Conservation (phyloP, 30 jellyfish, hydroid and myxozoan genomes). For the Chrysaora quinquecirrha region DNA sequence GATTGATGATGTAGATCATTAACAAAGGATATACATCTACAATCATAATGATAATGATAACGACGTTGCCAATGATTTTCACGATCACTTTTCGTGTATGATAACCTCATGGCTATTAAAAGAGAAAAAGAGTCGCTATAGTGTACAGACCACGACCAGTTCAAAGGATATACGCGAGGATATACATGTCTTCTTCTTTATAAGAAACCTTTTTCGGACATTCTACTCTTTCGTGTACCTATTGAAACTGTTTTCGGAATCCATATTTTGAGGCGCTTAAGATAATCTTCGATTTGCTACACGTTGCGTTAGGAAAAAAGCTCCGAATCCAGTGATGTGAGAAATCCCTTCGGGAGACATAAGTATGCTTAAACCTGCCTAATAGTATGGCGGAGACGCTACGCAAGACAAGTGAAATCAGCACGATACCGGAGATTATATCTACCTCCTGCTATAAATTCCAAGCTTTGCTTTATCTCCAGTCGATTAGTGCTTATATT, state of each 20-base stretch:
- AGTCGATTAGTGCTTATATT: slow-evolving; percentile 8
- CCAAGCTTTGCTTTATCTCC: neutral
- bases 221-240: too few species aligned
- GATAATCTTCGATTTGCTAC: neutral
- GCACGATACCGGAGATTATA: slow-evolving; percentile 43
- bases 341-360: neutral
- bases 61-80: too few species aligned
- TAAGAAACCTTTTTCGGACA: too few species aligned
- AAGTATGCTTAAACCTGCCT: neutral
- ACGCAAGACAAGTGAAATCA: neutral
- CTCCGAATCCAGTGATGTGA: neutral
- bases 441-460: slow-evolving; percentile 22
- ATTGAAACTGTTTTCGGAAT: too few species aligned
- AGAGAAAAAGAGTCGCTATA: too few species aligned
- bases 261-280: too few species aligned
- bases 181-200: too few species aligned
- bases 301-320: neutral
- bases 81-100: too few species aligned
- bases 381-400: slow-evolving; percentile 6
- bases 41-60: neutral
- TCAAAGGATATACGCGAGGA: too few species aligned
- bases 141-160: too few species aligned
- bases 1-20: neutral
- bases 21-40: neutral
- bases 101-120: too few species aligned